Percentiles rank a stretch among this genome's conserved stretches.
Evolutionary conservation across 2,888 invertebrate genomes (phyloP).

Genomic region (Fragum whitleyi): DNA sequence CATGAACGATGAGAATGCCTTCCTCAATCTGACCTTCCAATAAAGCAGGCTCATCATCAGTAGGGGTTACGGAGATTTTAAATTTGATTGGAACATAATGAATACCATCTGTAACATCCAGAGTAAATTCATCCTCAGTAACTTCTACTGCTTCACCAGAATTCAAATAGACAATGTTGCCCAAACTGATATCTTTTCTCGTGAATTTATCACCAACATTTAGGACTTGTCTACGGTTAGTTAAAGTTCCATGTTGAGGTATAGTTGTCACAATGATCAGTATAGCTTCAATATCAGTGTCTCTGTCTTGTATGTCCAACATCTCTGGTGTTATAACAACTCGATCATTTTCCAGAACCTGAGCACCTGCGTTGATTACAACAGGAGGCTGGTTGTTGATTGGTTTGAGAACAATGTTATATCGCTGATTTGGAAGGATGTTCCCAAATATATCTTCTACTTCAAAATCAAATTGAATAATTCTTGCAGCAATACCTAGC

Average conservation of each 20-base stretch:
- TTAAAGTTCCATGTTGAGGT: constrained; percentile 81
- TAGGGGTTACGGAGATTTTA: constrained; percentile 76
- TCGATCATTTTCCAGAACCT: constrained; percentile 80
- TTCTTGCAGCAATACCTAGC: constrained; percentile 81
- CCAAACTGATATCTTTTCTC: constrained; percentile 76
- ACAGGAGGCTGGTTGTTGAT: constrained; percentile 84
- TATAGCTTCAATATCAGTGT: constrained; percentile 78
- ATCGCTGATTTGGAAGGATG: constrained; percentile 78
- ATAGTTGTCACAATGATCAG: constrained; percentile 74
- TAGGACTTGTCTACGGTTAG: constrained; percentile 71
- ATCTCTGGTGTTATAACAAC: constrained; percentile 77
- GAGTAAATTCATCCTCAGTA: constrained; percentile 78
- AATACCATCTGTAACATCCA: constrained; percentile 84
- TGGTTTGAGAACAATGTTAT: constrained; percentile 82
- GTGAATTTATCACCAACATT: constrained; percentile 79
- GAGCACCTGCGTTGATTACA: constrained; percentile 79
- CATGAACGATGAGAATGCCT: constrained; percentile 72
- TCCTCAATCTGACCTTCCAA: constrained; percentile 67
- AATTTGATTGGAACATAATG: constrained; percentile 82
- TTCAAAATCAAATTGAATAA: constrained; percentile 82
- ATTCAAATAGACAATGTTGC: constrained; percentile 80
- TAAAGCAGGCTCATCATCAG: constrained; percentile 81
- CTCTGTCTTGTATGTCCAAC: constrained; percentile 82
- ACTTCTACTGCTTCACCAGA: constrained; percentile 75
- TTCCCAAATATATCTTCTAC: constrained; percentile 84